Conservation (phyloP, 2,113 vertebrate species). For the Cebidichthys violaceus region DNA sequence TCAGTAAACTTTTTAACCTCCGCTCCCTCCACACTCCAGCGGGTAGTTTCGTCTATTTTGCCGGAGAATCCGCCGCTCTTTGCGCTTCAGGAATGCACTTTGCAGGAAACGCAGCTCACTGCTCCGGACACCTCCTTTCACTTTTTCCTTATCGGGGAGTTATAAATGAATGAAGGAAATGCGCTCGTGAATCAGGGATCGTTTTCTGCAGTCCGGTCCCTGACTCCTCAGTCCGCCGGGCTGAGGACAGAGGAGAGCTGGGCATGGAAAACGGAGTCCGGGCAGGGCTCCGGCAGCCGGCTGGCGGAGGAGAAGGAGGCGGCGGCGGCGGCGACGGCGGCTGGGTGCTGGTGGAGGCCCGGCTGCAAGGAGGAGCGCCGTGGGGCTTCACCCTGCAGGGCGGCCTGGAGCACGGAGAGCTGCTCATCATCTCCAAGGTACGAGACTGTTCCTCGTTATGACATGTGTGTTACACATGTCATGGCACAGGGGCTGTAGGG, state of each 20-base stretch:
- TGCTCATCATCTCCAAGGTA: conserved; percentile 98
- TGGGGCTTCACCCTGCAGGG: conserved; percentile 97
- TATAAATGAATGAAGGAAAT: conserved; percentile 32
- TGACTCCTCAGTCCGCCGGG: conserved; percentile 22
- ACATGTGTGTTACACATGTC: background rate
- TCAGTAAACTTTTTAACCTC: conserved; percentile 3
- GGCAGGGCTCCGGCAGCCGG: conserved; percentile 66
- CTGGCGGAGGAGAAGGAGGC: conserved; percentile 27
- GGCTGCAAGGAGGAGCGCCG: conserved; percentile 92
- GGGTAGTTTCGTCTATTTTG: background rate
- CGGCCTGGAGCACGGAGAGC: conserved; percentile 90
- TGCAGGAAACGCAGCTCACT: conserved; percentile 44
- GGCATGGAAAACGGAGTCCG: conserved; percentile 66
- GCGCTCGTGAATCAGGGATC: conserved; percentile 27
- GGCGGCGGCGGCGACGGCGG: conserved; percentile 49
- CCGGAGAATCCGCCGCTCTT: conserved; percentile 32
- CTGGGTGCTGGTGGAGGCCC: conserved; percentile 88
- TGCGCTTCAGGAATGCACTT: conserved; percentile 64
- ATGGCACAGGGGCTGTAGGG: background rate
- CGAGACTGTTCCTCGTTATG: background rate
- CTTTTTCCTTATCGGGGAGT: background rate
- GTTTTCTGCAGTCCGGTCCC: conserved; percentile 7
- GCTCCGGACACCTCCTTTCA: conserved; percentile 36
- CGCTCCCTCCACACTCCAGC: background rate
- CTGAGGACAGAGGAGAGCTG: conserved; percentile 32